Conservation (phyloP, 2,888 invertebrate genomes). For the Leucophenga montana region DNA sequence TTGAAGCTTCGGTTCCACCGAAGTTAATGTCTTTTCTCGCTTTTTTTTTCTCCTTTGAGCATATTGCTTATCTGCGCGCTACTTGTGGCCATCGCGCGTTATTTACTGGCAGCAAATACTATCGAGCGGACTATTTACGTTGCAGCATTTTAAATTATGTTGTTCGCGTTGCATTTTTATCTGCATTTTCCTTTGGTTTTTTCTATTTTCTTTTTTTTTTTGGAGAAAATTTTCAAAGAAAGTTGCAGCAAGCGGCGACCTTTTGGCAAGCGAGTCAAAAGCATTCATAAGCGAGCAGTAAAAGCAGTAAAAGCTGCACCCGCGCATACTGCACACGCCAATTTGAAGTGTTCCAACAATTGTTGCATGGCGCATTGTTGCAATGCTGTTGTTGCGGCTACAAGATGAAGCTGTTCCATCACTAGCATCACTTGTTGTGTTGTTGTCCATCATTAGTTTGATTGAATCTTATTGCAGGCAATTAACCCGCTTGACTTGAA, state of each 20-base stretch:
- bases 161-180: slow-evolving; percentile 44
- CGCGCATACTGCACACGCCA: neutral
- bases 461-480: slow-evolving; percentile 65
- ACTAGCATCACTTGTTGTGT: slow-evolving; percentile 30
- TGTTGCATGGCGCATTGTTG: neutral
- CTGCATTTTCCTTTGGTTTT: slow-evolving; percentile 18
- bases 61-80: neutral
- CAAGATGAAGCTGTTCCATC: neutral
- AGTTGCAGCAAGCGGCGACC: slow-evolving; percentile 26
- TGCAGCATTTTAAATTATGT: slow-evolving; percentile 39
- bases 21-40: no score
- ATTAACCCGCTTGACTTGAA: slow-evolving; percentile 53
- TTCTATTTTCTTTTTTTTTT: slow-evolving; percentile 8
- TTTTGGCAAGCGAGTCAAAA: slow-evolving; percentile 7
- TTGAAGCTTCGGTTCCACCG: no score
- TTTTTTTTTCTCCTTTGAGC: no score
- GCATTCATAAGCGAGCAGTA: slow-evolving; percentile 3
- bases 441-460: slow-evolving; percentile 59
- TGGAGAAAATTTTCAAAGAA: slow-evolving; percentile 21
- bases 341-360: neutral
- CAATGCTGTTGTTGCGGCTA: neutral
- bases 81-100: slow-evolving; percentile 23
- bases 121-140: slow-evolving; percentile 38
- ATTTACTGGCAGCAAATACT: slow-evolving; percentile 31
- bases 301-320: no score